Evolutionary conservation across 2,113 vertebrate genomes (phyloP), one percentile per base, ranked within the genome.

Genomic region (Eubucco bourcierii): DNA sequence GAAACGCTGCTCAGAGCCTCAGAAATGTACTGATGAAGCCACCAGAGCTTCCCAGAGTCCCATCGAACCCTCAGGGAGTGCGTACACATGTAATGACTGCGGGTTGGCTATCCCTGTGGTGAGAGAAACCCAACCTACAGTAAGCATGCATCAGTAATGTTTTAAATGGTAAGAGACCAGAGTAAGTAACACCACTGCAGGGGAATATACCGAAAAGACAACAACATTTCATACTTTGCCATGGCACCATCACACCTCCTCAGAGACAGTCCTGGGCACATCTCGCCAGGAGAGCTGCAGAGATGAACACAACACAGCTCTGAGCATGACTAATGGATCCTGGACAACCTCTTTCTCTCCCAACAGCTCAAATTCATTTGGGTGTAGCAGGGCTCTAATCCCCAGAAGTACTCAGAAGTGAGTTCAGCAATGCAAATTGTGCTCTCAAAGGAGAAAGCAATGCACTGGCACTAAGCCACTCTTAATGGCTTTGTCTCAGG

Each of bases 261-360:
- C 50, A n/a, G 72, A 65, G 53, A 33, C 1, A 4, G 87, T 52
- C 29, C 67, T 65, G 67, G 24, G 18, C 3, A 11, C 7, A 34
- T 39, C 29, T n/a, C 4, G 1, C 47, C 0, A 0, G 23, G 23
- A 78, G 13, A 50, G 37, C 24, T 0, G 2, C 44, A 47, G 44
- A 68, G 67, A 61, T 17, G n/a, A 86, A 73, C 0, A 0, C 52
- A 89, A 29, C 2, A 1, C 0, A 15, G 50, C 23, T 39, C 33
- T 10, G 10, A 16, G 17, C 44, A 29, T 39, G 71, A 68, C 55
- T 56, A 70, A 37, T 4, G 41, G 65, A 78, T 50, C 37, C 64
- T 44, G 72, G 27, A 73, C 67, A 53, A 79, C 44, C 28, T 53
- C 67, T 77, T 52, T 66, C 67, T 77, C 56, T 66, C 60, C 64